A percentile compares a stretch with the other conserved stretches of the same genome.
phyloP scores from a whole-genome alignment of 2,797 vertebrate genomes.

The Cossypha caffra region DNA sequence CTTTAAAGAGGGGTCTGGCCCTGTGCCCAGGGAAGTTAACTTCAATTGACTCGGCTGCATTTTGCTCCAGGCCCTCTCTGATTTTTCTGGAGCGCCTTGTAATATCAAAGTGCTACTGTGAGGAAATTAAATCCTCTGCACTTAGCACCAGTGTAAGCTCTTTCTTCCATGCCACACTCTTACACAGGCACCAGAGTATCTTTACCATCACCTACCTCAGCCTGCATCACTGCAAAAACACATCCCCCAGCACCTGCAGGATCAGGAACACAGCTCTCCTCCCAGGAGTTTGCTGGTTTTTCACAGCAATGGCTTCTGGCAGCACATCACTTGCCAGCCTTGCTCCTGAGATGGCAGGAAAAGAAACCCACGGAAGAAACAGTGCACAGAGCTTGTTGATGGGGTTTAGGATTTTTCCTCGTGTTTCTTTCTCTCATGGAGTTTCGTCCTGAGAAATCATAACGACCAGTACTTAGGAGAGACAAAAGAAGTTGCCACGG shows the following conservation, averaged over 20 bases:
- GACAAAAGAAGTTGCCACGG: not conserved
- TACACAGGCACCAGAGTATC: not conserved
- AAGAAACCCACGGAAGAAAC: not conserved
- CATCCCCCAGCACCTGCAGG: rapidly evolving
- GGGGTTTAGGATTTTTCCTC: not conserved
- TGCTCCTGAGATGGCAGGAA: not conserved
- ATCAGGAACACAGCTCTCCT: no score
- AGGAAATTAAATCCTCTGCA: not conserved
- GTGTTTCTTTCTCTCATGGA: not conserved
- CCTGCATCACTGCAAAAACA: not conserved
- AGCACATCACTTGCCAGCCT: not conserved
- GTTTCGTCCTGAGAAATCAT: not conserved
- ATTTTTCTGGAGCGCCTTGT: constrained; percentile 19
- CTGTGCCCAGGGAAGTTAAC: constrained; percentile 8
- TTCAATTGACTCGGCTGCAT: constrained; percentile 25
- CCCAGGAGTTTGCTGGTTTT: not conserved
- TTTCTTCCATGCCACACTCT: not conserved
- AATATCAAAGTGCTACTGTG: not conserved
- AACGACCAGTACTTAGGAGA: not conserved
- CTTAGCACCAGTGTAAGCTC: not conserved
- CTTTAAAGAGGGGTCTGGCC: constrained; percentile 30
- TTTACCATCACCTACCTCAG: not conserved
- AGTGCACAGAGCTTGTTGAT: not conserved
- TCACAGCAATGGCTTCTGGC: not conserved
- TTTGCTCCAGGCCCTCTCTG: constrained; percentile 19